These are phyloP conservation scores for Bedellia somnulentella DNA, from an alignment of 2,888 invertebrate genomes.

Conservation along the genomic window DNA sequence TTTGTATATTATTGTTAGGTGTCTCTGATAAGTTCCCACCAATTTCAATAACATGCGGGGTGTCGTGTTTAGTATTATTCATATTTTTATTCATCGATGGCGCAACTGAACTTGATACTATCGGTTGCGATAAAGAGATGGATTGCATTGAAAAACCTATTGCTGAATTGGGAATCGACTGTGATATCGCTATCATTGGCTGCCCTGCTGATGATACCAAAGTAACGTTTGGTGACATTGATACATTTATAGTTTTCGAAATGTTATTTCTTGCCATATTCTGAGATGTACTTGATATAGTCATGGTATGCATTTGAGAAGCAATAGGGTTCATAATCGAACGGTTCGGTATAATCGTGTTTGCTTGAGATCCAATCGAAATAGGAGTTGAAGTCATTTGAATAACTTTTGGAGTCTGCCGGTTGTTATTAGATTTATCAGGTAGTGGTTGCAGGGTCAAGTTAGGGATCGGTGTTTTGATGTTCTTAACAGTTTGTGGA, in stretches of 20 bases:
- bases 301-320: constrained; percentile 49
- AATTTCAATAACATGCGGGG: constrained; percentile 49
- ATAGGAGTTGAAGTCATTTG: constrained; percentile 38
- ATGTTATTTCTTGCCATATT: constrained; percentile 31
- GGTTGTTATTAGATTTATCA: constrained; percentile 35
- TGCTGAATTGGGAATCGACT: constrained; percentile 35
- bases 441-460: constrained; percentile 49
- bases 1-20: constrained; percentile 32
- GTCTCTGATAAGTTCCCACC: constrained; percentile 47
- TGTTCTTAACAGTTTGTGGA: constrained; percentile 36
- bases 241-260: constrained; percentile 33
- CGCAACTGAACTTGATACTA: constrained; percentile 49
- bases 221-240: constrained; percentile 47
- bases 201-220: constrained; percentile 46
- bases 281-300: constrained; percentile 34
- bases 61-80: constrained; percentile 36
- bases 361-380: constrained; percentile 28
- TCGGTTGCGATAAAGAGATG: constrained; percentile 48
- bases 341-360: constrained; percentile 32
- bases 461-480: constrained; percentile 43
- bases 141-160: constrained; percentile 44
- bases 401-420: constrained; percentile 47
- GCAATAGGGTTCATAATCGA: constrained; percentile 50
- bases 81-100: constrained; percentile 33
- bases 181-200: constrained; percentile 53